phyloP scores from a whole-genome alignment of 2,113 vertebrate genomes.

The Kobus ellipsiprymnus region DNA sequence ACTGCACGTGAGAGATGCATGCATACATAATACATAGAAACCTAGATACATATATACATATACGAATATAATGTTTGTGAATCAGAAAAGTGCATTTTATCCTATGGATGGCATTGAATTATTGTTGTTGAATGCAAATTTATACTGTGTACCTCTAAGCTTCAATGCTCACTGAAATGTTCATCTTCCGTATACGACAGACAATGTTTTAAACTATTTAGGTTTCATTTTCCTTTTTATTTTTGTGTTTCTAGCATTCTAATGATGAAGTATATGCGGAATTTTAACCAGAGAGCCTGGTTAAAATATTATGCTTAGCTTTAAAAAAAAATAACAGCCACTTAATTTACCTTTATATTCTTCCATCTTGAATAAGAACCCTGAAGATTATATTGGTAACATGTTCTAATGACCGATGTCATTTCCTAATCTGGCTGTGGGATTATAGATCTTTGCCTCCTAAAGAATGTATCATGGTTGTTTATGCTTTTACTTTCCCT shows the following conservation, averaged over 20 bases:
- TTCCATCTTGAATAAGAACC: not conserved
- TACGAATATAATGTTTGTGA: not conserved
- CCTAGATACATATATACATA: not conserved
- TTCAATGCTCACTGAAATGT: not conserved
- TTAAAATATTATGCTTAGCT: not conserved
- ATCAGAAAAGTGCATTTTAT: not conserved
- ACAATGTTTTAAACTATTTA: not conserved
- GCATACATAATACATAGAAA: not conserved
- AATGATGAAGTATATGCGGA: not conserved
- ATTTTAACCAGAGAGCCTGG: not conserved
- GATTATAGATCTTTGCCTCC: not conserved
- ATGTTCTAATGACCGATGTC: not conserved
- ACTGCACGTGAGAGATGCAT: not conserved
- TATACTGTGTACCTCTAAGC: not conserved
- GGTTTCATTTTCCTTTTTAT: not conserved
- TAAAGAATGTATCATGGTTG: not conserved
- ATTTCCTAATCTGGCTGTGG: not conserved
- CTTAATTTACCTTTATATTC: not conserved
- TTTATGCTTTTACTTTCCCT: not conserved
- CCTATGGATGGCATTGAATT: not conserved
- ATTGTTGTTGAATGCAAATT: not conserved
- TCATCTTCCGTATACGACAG: not conserved
- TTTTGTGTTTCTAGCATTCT: not conserved
- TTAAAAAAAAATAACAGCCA: not conserved
- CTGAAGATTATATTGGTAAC: not conserved